Evolutionary conservation across 2,888 invertebrate genomes (phyloP), one percentile per base, ranked within the genome.

Genomic region (Ophion ventricosus): DNA sequence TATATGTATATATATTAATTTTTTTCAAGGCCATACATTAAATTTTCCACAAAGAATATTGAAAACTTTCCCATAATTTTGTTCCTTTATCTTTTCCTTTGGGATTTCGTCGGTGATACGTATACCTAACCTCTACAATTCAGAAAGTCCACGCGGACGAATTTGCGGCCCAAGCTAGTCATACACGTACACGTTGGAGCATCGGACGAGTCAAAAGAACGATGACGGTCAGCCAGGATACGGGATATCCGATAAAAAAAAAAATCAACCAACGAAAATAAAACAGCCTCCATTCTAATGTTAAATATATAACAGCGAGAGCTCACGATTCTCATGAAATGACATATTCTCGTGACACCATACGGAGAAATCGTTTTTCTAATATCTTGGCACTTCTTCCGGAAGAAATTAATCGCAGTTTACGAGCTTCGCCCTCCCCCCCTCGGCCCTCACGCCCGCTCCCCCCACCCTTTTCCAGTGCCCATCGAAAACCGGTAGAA

Each of bases 391-490:
- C 66, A 49, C 79, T 74, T 80, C 73, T 81, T 84, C 81, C 81
- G 80, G 80, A 84, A 63, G 61, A 77, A 84, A 84, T 77, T 81
- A 81, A 84, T 84, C 83, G 80, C 80, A 56, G 49, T 77, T 72
- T 26, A 82, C 76, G 72, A 76, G 64, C 11, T 43, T 43, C 43
- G 43, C 43, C 59, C 43, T 43, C 11, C 43, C 11, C 43, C 59
- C 43, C 43, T 14, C 43, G 11, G 43, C 54, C 49, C 54, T 35
- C 54, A 14, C 14, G n/a, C 49, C 61, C 49, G 14, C 43, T 14
- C 20, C 3, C 14, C 43, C 2, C 14, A 35, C 35, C 35, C 35
- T 35, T 35, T 43, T 2, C 43, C 35, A 35, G 3, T 4, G 35
- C 8, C 70, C 61, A 25, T 35, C 61, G 5, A 78, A 78, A 70